These are phyloP conservation scores for Linnaemya tessellans DNA, from an alignment of 2,888 invertebrate species.

Conservation along the genomic window DNA sequence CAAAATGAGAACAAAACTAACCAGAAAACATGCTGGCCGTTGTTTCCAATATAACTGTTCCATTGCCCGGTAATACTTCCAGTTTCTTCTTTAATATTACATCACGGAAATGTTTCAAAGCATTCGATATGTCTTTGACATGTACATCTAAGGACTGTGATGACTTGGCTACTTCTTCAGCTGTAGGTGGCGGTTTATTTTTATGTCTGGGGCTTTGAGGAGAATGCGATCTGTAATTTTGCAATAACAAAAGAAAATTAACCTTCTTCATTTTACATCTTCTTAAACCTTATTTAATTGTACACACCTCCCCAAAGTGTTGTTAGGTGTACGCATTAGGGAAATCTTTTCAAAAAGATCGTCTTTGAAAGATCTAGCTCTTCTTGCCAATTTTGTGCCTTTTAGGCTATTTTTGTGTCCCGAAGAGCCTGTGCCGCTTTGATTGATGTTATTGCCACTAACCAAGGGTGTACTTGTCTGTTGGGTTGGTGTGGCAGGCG, in stretches of 20 bases:
- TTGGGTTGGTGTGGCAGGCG: conserved; percentile 75
- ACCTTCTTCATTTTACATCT: not conserved
- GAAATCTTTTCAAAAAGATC: conserved; percentile 95
- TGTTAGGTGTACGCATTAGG: conserved; percentile 92
- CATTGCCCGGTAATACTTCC: conserved; percentile 96
- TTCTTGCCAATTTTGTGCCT: conserved; percentile 92
- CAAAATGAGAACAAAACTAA: conserved; percentile 75
- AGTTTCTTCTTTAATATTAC: conserved; percentile 95
- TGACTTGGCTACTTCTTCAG: conserved; percentile 86
- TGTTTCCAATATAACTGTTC: conserved; percentile 95
- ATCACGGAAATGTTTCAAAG: conserved; percentile 95
- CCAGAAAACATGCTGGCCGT: conserved; percentile 93
- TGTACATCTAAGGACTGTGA: conserved; percentile 89
- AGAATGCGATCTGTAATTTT: conserved; percentile 85
- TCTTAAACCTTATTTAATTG: not conserved
- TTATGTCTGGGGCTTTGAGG: conserved; percentile 87
- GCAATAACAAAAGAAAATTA: not conserved
- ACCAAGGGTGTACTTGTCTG: conserved; percentile 72
- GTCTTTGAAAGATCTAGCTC: conserved; percentile 96
- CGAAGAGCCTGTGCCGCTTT: conserved; percentile 76
- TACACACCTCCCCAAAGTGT: conserved; percentile 82
- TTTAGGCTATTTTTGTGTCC: conserved; percentile 91
- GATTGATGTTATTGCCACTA: conserved; percentile 67
- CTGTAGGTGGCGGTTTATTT: conserved; percentile 83
- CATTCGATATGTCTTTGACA: conserved; percentile 89